Evolutionary conservation across 2,888 invertebrate species (phyloP), one percentile per base, ranked within the genome.

Genomic region (Blomia tropicalis): DNA sequence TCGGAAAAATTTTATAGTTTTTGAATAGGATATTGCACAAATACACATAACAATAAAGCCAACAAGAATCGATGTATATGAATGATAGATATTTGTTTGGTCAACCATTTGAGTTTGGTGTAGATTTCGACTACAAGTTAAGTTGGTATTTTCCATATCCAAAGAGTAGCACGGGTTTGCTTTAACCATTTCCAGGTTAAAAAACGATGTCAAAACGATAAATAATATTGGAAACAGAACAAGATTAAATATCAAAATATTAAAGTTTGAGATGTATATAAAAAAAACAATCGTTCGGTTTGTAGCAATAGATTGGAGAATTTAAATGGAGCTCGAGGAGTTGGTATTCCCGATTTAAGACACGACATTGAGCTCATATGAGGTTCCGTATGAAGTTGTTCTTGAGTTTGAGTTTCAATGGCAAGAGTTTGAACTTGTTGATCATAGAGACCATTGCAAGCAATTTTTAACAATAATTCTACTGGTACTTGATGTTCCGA

Each of bases 1-100:
- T 3, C 43, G 27, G 41, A 62, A 62, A 7, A 62, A 19, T 41
- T 56, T 54, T 17, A 62, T 30, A 22, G 36, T 43, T 41, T 7
- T 14, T 1, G 54, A 25, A 7, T 41, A 56, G 2, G 25, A 3
- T 14, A 62, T 41, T 4, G 43, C 43, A 56, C 36, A 22, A 27
- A 22, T 29, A 3, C 54, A 7, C 27, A 62, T 19, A n/a, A 56
- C 23, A 11, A 31, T 56, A 22, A 56, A 14, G 14, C 56, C 56
- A 22, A 36, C 11, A 19, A 32, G 17, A 3, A 56, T 2, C 25
- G 17, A 19, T 11, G 11, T 14, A 56, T 19, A 56, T 2, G 56
- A 14, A 3, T 22, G 56, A 56, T 32, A 56, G 25, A 11, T 11
- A 4, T 14, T 56, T 14, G 25, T 27, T 3, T 29, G 11, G 17